These are phyloP conservation scores for Adela reaumurella DNA, from an alignment of 2,888 invertebrate species.

Conservation along the genomic window DNA sequence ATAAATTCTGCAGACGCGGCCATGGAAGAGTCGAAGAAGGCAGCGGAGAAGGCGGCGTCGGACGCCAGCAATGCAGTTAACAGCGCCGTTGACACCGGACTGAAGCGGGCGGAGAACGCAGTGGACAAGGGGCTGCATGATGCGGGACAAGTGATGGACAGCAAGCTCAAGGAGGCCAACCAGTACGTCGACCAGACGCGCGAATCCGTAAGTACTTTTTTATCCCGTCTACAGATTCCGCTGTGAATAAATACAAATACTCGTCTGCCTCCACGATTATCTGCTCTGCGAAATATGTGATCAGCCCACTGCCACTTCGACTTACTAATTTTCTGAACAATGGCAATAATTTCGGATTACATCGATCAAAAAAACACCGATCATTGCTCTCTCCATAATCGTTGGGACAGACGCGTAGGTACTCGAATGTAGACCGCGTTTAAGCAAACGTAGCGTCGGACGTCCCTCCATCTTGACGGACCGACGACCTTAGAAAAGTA, in stretches of 20 bases:
- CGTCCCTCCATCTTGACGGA: too few species aligned
- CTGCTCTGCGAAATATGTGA: too few species aligned
- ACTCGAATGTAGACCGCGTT: too few species aligned
- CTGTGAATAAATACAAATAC: neutral
- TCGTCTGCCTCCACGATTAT: neutral
- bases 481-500: too few species aligned
- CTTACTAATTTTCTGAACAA: too few species aligned
- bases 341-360: neutral
- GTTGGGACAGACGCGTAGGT: too few species aligned
- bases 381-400: too few species aligned
- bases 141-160: conserved; percentile 54
- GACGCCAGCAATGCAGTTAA: conserved; percentile 43
- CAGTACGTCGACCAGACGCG: conserved; percentile 60
- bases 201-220: conserved; percentile 27
- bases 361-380: too few species aligned
- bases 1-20: conserved; percentile 42
- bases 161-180: conserved; percentile 61
- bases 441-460: too few species aligned
- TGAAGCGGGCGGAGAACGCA: conserved; percentile 39
- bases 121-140: conserved; percentile 56
- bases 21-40: conserved; percentile 47
- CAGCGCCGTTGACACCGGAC: conserved; percentile 38
- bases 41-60: conserved; percentile 45
- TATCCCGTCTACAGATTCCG: neutral
- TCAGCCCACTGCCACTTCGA: neutral